A percentile compares a stretch with the other conserved stretches of the same genome.
These are phyloP conservation scores for Tenthredo amoena DNA, from an alignment of 2,888 invertebrate species.

Conservation along the genomic window DNA sequence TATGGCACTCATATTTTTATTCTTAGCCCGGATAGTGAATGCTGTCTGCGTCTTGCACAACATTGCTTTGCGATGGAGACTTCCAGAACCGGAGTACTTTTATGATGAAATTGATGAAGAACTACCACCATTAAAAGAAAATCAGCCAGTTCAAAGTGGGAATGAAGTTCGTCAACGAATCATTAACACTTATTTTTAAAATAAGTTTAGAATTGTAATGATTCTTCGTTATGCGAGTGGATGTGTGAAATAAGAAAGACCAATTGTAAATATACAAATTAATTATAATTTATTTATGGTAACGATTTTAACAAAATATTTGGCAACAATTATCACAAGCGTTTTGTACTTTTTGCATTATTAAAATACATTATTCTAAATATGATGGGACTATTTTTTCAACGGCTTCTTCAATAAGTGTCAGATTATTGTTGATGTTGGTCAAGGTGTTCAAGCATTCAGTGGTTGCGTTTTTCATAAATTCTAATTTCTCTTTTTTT, in stretches of 20 bases:
- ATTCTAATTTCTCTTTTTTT: slow-evolving; percentile 1
- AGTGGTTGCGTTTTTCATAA: slow-evolving; percentile 2
- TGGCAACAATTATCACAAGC: slow-evolving; percentile 9
- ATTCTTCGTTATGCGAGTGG: slow-evolving; percentile 16
- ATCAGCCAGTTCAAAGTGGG: slow-evolving; percentile 31
- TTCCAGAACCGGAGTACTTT: slow-evolving; percentile 16
- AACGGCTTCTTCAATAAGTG: neutral
- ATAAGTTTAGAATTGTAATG: slow-evolving; percentile 21
- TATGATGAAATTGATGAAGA: slow-evolving; percentile 48
- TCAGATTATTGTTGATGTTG: neutral
- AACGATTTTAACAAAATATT: neutral
- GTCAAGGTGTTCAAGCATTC: neutral
- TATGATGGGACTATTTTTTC: slow-evolving; percentile 10
- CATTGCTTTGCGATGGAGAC: slow-evolving; percentile 47
- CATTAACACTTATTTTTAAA: slow-evolving; percentile 28
- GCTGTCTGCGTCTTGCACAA: slow-evolving; percentile 52
- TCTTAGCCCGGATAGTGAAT: slow-evolving; percentile 49
- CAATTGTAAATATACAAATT: slow-evolving; percentile 18
- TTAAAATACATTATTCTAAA: slow-evolving; percentile 5
- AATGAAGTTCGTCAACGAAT: slow-evolving; percentile 37
- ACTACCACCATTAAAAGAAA: neutral
- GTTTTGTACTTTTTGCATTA: neutral
- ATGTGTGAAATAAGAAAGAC: slow-evolving; percentile 17
- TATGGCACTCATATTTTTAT: slow-evolving; percentile 45
- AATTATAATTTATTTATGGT: neutral